Base-by-base conservation (phyloP, 2,113 vertebrate species). In the Phalacrocorax pelagicus region DNA sequence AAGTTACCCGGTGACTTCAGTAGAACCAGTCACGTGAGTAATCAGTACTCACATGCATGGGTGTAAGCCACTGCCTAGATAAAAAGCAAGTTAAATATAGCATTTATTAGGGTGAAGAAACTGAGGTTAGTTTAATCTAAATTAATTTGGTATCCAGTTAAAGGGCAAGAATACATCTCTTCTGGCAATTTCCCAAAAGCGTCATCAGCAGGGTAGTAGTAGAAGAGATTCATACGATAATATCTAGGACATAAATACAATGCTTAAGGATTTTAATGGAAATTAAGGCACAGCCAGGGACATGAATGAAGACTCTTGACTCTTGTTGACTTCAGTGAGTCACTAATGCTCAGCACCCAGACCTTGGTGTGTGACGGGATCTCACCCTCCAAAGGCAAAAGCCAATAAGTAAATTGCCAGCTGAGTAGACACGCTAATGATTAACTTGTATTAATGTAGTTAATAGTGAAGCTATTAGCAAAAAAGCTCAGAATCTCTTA, bases 361-460 rank as follows among this genome's bases (percentile, higher is more conserved):
- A 80, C 84, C 42, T 55, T 49, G 46, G 46, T 79, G 42, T 69
- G 80, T 91, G 81, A 77, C 10, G 3, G 81, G 73, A 77, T 96
- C 89, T 72, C 58, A 82, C 32, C 49, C 58, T 77, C 32, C 61
- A 72, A 57, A 97, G 65, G 52, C 49, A 97, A 86, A 91, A 94
- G 58, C 27, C 88, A 94, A 17, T 73, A 57, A 87, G 77, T 47
- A 85, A 94, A 90, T 91, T 88, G 62, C 38, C 44, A 73, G 51
- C 62, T 92, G 81, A 74, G 78, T 24, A 91, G 78, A 82, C 67
- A 87, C 58, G 66, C 9, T 80, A 59, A 72, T 90, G 26, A 85
- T 92, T 91, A 91, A 80, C 26, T 88, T 22, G 6, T 94, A 69
- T 70, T 80, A 90, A 84, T 66, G n/a, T 8, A 85, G 81, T 46